Percentiles rank a stretch among this genome's conserved stretches.
Evolutionary conservation across 2,888 invertebrate genomes (phyloP).

Genomic region (Morpho deidamia): DNA sequence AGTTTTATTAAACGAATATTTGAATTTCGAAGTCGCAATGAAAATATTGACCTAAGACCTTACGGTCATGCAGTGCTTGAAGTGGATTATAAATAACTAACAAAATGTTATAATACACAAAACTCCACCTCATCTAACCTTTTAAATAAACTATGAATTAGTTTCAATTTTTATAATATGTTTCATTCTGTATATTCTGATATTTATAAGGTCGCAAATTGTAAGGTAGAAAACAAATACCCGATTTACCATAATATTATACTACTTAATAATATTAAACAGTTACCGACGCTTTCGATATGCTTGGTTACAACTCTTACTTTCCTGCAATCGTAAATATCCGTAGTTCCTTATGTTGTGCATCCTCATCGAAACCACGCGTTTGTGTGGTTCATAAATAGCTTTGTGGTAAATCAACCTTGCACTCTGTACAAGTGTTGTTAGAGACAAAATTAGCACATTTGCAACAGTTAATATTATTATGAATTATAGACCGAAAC

Average conservation of each 20-base stretch:
- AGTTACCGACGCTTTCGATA: slow-evolving; percentile 24
- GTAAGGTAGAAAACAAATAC: too few relatives aligned
- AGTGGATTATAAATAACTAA: too few relatives aligned
- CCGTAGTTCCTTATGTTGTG: slow-evolving; percentile 46
- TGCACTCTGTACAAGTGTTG: slow-evolving; percentile 41
- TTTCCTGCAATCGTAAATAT: slow-evolving; percentile 52
- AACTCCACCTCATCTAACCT: too few relatives aligned
- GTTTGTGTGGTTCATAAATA: slow-evolving; percentile 31
- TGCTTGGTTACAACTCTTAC: slow-evolving; percentile 55
- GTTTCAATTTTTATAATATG: too few relatives aligned
- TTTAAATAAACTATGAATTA: too few relatives aligned
- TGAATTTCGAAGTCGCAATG: too few relatives aligned
- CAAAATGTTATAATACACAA: too few relatives aligned
- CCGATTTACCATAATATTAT: neutral
- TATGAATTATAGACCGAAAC: slow-evolving; percentile 31
- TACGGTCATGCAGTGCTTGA: too few relatives aligned
- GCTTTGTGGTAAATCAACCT: slow-evolving; percentile 34
- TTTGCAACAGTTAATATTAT: slow-evolving; percentile 9
- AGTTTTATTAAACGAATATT: too few relatives aligned
- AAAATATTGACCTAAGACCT: too few relatives aligned
- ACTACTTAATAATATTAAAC: slow-evolving; percentile 1
- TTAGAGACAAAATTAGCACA: slow-evolving; percentile 36
- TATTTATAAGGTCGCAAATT: too few relatives aligned
- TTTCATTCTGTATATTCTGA: too few relatives aligned
- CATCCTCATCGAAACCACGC: slow-evolving; percentile 38